A percentile compares a stretch with the other conserved stretches of the same genome.
Conservation (phyloP, 2,113 vertebrate genomes). For the Pteropus alecto region DNA sequence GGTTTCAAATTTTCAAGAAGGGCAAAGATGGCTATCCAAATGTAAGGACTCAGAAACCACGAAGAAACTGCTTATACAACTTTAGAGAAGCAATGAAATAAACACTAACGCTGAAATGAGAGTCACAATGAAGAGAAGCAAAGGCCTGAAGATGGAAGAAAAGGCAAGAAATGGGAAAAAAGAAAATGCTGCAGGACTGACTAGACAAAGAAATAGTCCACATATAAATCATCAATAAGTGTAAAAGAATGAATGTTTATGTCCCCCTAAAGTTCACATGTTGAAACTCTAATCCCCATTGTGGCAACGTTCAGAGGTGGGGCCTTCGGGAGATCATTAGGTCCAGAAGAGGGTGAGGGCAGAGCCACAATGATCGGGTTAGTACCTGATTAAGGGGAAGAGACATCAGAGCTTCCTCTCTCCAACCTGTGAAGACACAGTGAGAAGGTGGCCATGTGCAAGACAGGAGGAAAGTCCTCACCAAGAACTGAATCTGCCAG, state of each 20-base stretch:
- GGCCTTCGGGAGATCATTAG: neutral
- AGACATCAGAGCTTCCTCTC: neutral
- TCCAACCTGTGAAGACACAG: neutral
- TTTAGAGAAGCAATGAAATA: neutral
- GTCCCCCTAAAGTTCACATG: neutral
- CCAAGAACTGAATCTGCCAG: neutral
- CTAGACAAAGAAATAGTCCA: neutral
- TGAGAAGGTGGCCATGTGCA: neutral
- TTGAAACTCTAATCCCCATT: neutral
- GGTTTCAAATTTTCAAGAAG: slow-evolving; percentile 4
- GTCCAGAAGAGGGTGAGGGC: neutral
- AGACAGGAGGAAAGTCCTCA: neutral
- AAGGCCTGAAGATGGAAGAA: neutral
- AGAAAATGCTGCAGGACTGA: neutral
- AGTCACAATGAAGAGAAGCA: neutral
- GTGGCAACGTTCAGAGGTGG: neutral
- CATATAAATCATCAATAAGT: too few relatives aligned
- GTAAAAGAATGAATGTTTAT: neutral
- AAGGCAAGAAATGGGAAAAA: neutral
- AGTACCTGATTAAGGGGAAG: neutral
- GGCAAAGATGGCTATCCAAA: neutral
- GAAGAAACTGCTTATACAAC: neutral
- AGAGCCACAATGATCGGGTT: neutral
- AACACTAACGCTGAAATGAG: neutral
- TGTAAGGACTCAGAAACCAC: neutral